Base-by-base conservation (phyloP, 1,140 invertebrate genomes). In the Leptopilina clavipes region DNA sequence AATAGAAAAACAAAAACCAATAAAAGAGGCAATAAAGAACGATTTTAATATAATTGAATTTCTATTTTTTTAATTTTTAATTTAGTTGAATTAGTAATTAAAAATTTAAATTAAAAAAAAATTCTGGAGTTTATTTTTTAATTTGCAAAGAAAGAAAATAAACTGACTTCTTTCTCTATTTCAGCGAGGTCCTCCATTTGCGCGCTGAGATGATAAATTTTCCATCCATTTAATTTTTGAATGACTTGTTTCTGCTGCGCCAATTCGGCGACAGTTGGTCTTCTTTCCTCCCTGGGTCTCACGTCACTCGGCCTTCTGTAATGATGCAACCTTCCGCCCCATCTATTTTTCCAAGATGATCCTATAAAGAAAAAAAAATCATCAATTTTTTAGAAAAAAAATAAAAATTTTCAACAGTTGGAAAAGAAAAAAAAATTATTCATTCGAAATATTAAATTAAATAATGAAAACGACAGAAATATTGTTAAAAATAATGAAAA, bases 221-320 rank as follows among this genome's bases (percentile, higher is more conserved):
- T 98, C 97, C 97, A 99, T 11, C 97, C 97, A 86, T 96, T 96
- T n/a, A 97, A 93, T 90, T 96, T 97, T 81, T 97, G 94, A 76
- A 96, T 89, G 25, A 98, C 95, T 85, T 96, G 93, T 82, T 95
- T 95, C 86, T 98, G 97, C 89, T 95, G 96, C 1, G 97, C 96
- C 79, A 98, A 91, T 90, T 98, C 97, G 84, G 95, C 95, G 2
- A 98, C 94, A 7, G 95, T 95, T 7, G 95, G 94, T 79, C 94
- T 91, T 77, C 95, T 92, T 86, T 98, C 96, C 79, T 97, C 95
- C 82, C 95, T 95, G 0, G 95, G 94, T 86, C 95, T 95, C 1
- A 99, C 96, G 89, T 99, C 98, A 14, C 93, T 93, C 76, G 97
- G 96, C 72, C 96, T 92, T 79, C 94, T 91, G 89, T 98, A 99